Evolutionary conservation across 2,888 invertebrate genomes (phyloP), one percentile per base, ranked within the genome.

Genomic region (Trachelus iudaicus): DNA sequence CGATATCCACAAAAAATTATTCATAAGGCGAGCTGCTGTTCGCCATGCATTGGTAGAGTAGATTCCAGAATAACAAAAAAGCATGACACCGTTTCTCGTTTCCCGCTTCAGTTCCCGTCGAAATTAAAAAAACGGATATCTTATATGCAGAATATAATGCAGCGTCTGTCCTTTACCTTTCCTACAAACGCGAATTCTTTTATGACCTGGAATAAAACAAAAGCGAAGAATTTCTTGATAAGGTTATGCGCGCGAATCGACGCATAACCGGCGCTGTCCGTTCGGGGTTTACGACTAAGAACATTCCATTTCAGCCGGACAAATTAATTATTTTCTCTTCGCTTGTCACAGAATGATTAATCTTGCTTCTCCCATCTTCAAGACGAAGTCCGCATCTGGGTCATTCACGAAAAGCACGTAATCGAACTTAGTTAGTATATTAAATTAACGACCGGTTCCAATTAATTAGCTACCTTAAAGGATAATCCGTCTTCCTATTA

Each of bases 401-500:
- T 86, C 87, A 84, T 84, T 85, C 81, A 76, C 78, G 82, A 69
- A 75, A 81, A 82, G 73, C 82, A 77, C 79, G 76, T 73, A 69
- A 56, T 75, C 75, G 69, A 79, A 84, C 78, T 82, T 81, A 87
- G 82, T 85, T 81, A 68, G 78, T 85, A 78, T 83, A 84, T 87
- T 85, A 82, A 88, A 88, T 86, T 84, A 87, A 80, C 83, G 80
- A 76, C 78, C 75, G 80, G 78, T 81, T 81, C 81, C 81, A 82
- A 88, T 88, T 87, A 88, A 88, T 88, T 87, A 86, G 83, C 77
- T 80, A 77, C 81, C 84, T 86, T 87, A 81, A 84, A 86, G 83
- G 82, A 84, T 82, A 83, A 87, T 87, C 81, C 79, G 81, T 87
- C 83, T 85, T 86, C 76, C 77, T 78, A 71, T 71, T 13, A 6